A percentile compares a stretch with the other conserved stretches of the same genome.
These are phyloP conservation scores for Atta texana DNA, from an alignment of 1,140 invertebrate genomes.

Conservation along the genomic window DNA sequence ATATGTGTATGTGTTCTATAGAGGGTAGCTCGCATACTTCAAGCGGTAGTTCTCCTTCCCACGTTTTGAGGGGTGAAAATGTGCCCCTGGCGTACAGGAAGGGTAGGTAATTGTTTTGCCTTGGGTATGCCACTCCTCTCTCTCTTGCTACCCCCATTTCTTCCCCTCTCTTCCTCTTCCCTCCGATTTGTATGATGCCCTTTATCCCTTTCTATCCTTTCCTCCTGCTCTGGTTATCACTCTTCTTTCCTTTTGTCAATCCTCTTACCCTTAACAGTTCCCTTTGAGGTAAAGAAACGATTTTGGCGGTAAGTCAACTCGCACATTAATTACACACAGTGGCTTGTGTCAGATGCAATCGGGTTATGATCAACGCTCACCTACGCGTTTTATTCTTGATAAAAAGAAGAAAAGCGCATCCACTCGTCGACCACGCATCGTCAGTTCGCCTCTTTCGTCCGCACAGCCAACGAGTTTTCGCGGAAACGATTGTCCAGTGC, in stretches of 20 bases:
- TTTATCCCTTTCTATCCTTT: slow-evolving; percentile 28
- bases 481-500: slow-evolving; percentile 48
- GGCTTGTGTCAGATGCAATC: slow-evolving; percentile 11
- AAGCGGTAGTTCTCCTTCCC: slow-evolving; percentile 76
- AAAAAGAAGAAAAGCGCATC: slow-evolving; percentile 17
- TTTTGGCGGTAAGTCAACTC: slow-evolving; percentile 46
- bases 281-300: slow-evolving; percentile 49
- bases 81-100: slow-evolving; percentile 74
- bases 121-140: slow-evolving; percentile 44
- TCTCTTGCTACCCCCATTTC: not conserved
- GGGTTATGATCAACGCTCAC: slow-evolving; percentile 11
- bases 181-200: slow-evolving; percentile 53
- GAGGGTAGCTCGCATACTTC: slow-evolving; percentile 76
- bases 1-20: slow-evolving; percentile 25
- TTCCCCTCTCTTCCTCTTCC: not conserved
- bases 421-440: slow-evolving; percentile 12
- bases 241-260: slow-evolving; percentile 56
- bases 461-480: slow-evolving; percentile 44
- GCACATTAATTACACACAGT: slow-evolving; percentile 34
- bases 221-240: slow-evolving; percentile 3
- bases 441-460: slow-evolving; percentile 8
- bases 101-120: slow-evolving; percentile 79
- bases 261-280: slow-evolving; percentile 22
- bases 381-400: not conserved
- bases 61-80: slow-evolving; percentile 78